These are phyloP conservation scores for Conger conger DNA, from an alignment of 2,113 vertebrate species.

Conservation along the genomic window DNA sequence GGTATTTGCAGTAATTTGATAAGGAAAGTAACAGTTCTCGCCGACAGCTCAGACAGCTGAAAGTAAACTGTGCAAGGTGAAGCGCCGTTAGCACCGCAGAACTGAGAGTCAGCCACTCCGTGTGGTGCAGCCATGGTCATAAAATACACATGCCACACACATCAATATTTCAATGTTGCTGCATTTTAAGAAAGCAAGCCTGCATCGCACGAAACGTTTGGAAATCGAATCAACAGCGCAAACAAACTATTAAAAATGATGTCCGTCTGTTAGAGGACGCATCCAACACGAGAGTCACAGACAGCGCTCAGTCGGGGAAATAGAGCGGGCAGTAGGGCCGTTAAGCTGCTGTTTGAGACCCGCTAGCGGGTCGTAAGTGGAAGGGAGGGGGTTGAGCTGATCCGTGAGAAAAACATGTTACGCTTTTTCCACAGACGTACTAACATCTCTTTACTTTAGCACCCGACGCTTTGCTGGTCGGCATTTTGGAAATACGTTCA, in stretches of 20 bases:
- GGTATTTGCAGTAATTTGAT: too few relatives aligned
- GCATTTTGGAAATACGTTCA: background rate
- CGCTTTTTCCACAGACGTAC: background rate
- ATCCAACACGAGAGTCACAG: background rate
- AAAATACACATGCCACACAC: background rate
- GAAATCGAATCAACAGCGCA: background rate
- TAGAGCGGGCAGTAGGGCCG: background rate
- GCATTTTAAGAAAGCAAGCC: too few relatives aligned
- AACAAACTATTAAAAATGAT: background rate
- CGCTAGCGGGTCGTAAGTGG: background rate
- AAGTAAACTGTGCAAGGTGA: too few relatives aligned
- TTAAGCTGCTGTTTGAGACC: background rate
- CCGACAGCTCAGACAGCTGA: too few relatives aligned
- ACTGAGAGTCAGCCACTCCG: too few relatives aligned
- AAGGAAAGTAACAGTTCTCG: too few relatives aligned
- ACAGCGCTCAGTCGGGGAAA: background rate
- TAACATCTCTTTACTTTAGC: background rate
- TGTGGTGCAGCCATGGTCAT: background rate
- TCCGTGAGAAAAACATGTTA: background rate
- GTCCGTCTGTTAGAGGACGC: background rate
- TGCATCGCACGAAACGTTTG: background rate
- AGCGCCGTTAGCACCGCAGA: too few relatives aligned
- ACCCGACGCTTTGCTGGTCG: background rate
- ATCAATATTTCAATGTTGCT: too few relatives aligned
- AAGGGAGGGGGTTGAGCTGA: too few relatives aligned